These are phyloP conservation scores for Gila orcuttii DNA, from an alignment of 2,113 vertebrate genomes.

Conservation along the genomic window DNA sequence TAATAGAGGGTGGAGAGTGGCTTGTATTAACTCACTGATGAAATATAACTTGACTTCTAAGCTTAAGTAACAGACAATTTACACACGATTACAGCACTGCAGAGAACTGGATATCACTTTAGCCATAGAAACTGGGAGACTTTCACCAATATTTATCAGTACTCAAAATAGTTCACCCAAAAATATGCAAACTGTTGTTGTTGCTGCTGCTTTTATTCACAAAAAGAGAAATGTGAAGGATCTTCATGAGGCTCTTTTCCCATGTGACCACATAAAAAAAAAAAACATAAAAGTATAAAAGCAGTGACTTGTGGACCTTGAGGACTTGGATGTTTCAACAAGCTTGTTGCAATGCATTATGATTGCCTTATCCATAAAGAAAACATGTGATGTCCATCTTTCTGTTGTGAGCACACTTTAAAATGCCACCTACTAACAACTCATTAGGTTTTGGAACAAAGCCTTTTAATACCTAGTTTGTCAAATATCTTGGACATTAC, in stretches of 20 bases:
- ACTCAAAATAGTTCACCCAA: background rate
- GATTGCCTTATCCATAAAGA: background rate
- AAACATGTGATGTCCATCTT: background rate
- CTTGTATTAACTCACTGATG: constrained; percentile 58
- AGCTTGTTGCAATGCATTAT: background rate
- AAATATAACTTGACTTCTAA: constrained; percentile 23
- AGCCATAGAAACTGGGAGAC: background rate
- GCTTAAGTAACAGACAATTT: background rate
- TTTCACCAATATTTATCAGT: background rate
- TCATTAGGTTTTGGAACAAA: background rate
- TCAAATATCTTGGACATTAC: background rate
- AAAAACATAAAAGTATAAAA: no score
- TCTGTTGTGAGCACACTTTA: background rate
- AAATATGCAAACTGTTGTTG: background rate
- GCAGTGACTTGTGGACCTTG: background rate
- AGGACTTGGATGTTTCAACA: background rate
- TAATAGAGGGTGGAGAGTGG: constrained; percentile 58
- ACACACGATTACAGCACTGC: background rate
- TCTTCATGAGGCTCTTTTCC: background rate
- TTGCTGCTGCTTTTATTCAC: background rate
- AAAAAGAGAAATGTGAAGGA: background rate
- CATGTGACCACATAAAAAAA: background rate
- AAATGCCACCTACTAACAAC: background rate
- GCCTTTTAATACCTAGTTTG: background rate
- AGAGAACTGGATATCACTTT: background rate